These are phyloP conservation scores for Stenodema calcarata DNA, from an alignment of 2,888 invertebrate species.

Conservation along the genomic window DNA sequence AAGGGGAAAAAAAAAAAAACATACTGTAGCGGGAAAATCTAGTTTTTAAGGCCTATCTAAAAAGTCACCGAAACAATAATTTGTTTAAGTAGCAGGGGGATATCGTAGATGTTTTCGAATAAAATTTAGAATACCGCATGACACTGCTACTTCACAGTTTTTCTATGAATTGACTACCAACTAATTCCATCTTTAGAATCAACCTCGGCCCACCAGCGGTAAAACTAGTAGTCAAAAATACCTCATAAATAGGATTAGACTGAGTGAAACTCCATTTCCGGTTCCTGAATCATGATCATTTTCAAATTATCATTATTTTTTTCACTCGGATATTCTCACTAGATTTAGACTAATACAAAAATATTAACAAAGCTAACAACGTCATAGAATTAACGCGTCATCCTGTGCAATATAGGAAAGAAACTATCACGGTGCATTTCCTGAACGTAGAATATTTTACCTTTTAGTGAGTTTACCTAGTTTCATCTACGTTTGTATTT, in stretches of 20 bases:
- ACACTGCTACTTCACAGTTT: neutral
- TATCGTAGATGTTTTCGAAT: neutral
- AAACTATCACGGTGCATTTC: neutral
- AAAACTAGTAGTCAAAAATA: neutral
- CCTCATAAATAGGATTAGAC: neutral
- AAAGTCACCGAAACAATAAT: conserved; percentile 19
- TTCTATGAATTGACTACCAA: neutral
- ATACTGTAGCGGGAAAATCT: neutral
- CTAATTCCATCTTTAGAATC: neutral
- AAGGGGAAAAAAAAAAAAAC: neutral
- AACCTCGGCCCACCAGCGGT: neutral
- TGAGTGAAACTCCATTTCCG: neutral
- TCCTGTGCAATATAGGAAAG: neutral
- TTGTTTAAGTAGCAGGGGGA: neutral
- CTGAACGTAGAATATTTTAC: neutral
- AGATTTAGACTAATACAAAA: neutral
- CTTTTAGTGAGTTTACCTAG: neutral
- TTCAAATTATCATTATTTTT: neutral
- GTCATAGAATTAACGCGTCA: neutral
- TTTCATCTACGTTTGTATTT: conserved; percentile 14
- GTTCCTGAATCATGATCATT: neutral
- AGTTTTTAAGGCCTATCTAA: conserved; percentile 11
- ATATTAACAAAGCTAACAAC: neutral
- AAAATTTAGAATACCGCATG: neutral
- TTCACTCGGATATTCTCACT: neutral